Percentiles rank a stretch among this genome's conserved stretches.
Conservation (phyloP, 1,140 invertebrate genomes). For the Augochlora pura region DNA sequence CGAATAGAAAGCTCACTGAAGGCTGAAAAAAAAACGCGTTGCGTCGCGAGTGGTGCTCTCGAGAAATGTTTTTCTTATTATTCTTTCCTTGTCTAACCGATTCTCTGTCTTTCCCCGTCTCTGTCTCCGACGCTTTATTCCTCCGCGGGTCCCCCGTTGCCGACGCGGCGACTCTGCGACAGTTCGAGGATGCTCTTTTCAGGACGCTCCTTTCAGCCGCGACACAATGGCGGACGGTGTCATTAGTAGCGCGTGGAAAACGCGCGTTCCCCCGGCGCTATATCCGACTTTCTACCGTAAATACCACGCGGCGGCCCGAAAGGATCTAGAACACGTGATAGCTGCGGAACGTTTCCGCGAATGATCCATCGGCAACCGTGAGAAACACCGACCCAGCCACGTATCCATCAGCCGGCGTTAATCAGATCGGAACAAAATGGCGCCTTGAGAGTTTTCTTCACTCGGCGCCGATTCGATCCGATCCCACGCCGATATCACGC, state of each 20-base stretch:
- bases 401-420: slow-evolving; percentile 25
- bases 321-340: slow-evolving; percentile 52
- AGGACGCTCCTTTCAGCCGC: not conserved
- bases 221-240: slow-evolving; percentile 17
- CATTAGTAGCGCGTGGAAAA: slow-evolving; percentile 40
- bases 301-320: not conserved
- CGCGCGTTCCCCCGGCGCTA: not conserved
- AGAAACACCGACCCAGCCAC: slow-evolving; percentile 17
- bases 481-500: not conserved
- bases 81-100: not conserved
- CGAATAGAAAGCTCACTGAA: not conserved
- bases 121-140: not conserved
- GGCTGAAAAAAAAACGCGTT: not conserved
- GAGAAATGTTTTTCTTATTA: slow-evolving; percentile 2
- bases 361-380: slow-evolving; percentile 26
- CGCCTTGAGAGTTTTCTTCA: slow-evolving; percentile 18
- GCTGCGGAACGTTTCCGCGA: slow-evolving; percentile 30
- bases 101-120: no score
- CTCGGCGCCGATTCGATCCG: not conserved
- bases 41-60: not conserved
- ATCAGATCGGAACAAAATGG: slow-evolving; percentile 52
- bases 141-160: not conserved
- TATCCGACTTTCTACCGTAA: slow-evolving; percentile 19
- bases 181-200: slow-evolving; percentile 11
- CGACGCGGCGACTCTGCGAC: not conserved